Evolutionary conservation across 2,888 invertebrate genomes (phyloP), one percentile per base, ranked within the genome.

Genomic region (Drosophila kokeensis): DNA sequence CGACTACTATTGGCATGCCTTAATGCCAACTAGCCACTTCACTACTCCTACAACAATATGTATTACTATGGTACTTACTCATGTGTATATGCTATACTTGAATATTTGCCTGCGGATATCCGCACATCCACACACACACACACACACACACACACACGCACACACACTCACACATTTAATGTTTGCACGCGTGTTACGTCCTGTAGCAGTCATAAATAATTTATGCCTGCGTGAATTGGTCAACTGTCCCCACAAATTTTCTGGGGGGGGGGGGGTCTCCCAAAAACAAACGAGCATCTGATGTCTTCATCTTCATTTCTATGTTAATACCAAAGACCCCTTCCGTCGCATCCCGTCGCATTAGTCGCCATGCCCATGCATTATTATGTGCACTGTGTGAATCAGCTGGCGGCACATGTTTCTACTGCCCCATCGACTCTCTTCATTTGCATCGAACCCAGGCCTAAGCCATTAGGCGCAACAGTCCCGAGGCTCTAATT

Each of bases 211-310:
- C 85, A 90, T 87, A 87, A 90, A 87, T 87, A 81, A 87, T 87
- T 90, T 89, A 87, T 87, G 87, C 74, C 78, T 75, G 70, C 78
- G 80, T 82, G 84, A 89, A 86, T 90, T 86, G 85, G 85, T 86
- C 85, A 86, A 90, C 78, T 71, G 67, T 55, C 66, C 21, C 55
- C 57, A 55, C 50, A 55, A 53, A 34, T 53, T 66, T 49, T 36
- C 11, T 11, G 42, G 42, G 52, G 13, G 21, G 34, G 29, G 42
- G 42, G 52, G 13, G 21, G 34, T 24, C 49, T 60, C 67, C 29
- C 58, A 60, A 69, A 59, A 73, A 59, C 65, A 65, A 71, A 58
- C 38, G 48, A 66, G 40, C 77, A 62, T 50, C 69, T 65, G 52
- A 81, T 78, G 77, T 81, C 78, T 78, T 76, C 77, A 78, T 78